Evolutionary conservation across 2,888 invertebrate genomes (phyloP), one percentile per base, ranked within the genome.

Genomic region (Mesopsocus fuscifrons): DNA sequence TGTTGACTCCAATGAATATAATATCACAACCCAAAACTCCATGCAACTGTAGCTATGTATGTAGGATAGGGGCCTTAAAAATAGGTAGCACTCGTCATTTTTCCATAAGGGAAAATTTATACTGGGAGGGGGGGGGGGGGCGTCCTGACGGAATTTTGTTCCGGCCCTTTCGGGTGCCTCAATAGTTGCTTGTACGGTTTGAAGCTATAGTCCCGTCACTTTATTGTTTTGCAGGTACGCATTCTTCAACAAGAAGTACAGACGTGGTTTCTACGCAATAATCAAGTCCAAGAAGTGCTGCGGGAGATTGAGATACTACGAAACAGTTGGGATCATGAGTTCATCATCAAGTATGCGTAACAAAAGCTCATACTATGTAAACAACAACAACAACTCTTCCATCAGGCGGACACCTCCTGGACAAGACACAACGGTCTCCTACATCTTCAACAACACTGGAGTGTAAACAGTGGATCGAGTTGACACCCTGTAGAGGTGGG

Each of bases 241-340:
- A 2, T 91, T 89, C 64, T 89, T 92, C 64, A 92, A 92, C 62
- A 85, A 85, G 59, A 91, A 92, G 60, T 94, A 83, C 61, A 69
- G 91, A 11, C 74, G 80, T 46, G 91, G 91, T 3, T 92, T 94
- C 59, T 74, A 81, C 33, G 87, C 85, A 15, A 85, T 89, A 49
- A 69, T 88, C 34, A 80, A 82, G 60, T 85, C 84, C 51, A 71
- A 83, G 50, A 77, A 78, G 51, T 88, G 87, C 60, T 88, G 87
- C 57, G 84, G 84, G 23, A 71, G 83, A 45, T 66, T 87, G 47
- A 72, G 84, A 52, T 84, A 85, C 59, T 87, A 87, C 59, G 85
- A 85, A 58, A 82, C 84, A 9, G 82, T 85, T 17, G 81, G 82
- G 13, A 69, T 84, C 59, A 82, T 82, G 64, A 52, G 53, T 45